Percentiles rank a stretch among this genome's conserved stretches.
Conservation (phyloP, 2,797 vertebrate species). For the Mallotus villosus region DNA sequence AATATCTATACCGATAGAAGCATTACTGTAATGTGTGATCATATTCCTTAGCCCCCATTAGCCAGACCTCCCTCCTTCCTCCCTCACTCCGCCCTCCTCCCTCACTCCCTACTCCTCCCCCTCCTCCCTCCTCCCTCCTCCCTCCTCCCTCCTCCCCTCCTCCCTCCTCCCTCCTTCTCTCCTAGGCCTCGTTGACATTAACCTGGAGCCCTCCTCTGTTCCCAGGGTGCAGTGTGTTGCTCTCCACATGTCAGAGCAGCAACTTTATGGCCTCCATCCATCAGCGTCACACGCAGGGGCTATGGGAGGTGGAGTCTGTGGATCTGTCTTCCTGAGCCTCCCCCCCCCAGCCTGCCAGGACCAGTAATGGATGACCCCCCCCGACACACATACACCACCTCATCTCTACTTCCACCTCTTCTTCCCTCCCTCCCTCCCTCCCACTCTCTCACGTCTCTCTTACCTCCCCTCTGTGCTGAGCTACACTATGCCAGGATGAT, state of each 20-base stretch:
- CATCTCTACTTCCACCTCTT: conserved; percentile 11
- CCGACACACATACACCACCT: conserved; percentile 19
- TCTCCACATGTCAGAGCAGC: conserved; percentile 66
- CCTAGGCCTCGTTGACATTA: conserved; percentile 72
- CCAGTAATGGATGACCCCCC: conserved; percentile 69
- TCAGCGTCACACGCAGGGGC: conserved; percentile 74
- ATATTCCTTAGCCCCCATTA: too few species aligned
- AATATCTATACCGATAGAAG: too few species aligned
- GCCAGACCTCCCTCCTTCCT: background rate
- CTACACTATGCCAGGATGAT: conserved; percentile 22
- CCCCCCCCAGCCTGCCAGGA: conserved; percentile 58
- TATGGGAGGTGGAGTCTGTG: conserved; percentile 75
- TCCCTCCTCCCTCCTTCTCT: conserved; percentile 43
- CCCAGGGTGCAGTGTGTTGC: conserved; percentile 71
- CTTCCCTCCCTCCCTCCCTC: conserved; percentile 21
- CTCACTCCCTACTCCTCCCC: conserved; percentile 36
- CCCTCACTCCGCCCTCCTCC: background rate
- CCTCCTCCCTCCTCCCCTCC: background rate
- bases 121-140: too few species aligned
- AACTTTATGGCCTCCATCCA: conserved; percentile 74
- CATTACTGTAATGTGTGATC: too few species aligned
- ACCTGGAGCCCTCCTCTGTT: conserved; percentile 72
- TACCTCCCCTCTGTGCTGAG: conserved; percentile 18
- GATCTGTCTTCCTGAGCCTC: conserved; percentile 70
- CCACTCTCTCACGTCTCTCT: conserved; percentile 28